These are phyloP conservation scores for Dryococelus australis DNA, from an alignment of 2,888 invertebrate species.

Conservation along the genomic window DNA sequence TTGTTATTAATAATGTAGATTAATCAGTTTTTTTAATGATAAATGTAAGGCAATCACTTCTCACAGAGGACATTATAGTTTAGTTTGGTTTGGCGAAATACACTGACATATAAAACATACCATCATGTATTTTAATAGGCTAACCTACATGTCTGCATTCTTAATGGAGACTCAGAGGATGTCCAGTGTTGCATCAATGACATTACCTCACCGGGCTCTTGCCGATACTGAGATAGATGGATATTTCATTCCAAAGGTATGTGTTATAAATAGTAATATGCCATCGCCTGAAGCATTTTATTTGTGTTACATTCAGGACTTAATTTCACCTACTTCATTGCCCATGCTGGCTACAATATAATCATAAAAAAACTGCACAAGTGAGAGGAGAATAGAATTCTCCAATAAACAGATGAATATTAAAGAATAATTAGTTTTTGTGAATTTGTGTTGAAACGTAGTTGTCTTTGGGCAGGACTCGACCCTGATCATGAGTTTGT, in stretches of 20 bases:
- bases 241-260: constrained; percentile 45
- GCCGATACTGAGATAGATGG: constrained; percentile 46
- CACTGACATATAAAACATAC: too few relatives aligned
- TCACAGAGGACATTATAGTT: too few relatives aligned
- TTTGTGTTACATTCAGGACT: neutral
- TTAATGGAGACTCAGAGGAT: constrained; percentile 51
- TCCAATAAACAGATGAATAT: too few relatives aligned
- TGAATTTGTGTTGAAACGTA: neutral
- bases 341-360: too few relatives aligned
- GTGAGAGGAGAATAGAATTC: too few relatives aligned
- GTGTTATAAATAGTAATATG: neutral
- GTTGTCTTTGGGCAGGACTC: constrained; percentile 38
- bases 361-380: too few relatives aligned
- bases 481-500: constrained; percentile 46
- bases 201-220: constrained; percentile 48
- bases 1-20: too few relatives aligned
- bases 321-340: too few relatives aligned
- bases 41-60: too few relatives aligned
- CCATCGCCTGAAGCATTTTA: neutral
- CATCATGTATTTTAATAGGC: constrained; percentile 30
- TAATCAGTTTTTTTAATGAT: too few relatives aligned
- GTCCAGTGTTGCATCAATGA: constrained; percentile 47
- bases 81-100: too few relatives aligned
- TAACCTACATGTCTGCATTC: constrained; percentile 52
- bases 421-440: neutral